Evolutionary conservation across 1,140 invertebrate species (phyloP).

Genomic region (Solenopsis fugax): DNA sequence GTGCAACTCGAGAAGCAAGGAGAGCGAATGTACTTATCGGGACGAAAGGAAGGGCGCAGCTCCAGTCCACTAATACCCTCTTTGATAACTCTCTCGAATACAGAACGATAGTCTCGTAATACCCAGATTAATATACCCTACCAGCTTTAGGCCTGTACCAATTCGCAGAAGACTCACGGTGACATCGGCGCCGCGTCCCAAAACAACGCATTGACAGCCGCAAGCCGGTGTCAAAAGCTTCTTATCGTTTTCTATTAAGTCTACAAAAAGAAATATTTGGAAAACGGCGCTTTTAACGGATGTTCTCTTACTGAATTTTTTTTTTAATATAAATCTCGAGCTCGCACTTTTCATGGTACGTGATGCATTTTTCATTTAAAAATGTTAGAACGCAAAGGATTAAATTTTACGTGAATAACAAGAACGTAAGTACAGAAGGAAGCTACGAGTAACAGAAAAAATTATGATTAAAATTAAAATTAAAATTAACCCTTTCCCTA

Average conservation of each 20-base stretch:
- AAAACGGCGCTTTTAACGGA: background rate
- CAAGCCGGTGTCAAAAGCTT: slow-evolving; percentile 25
- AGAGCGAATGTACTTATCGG: slow-evolving; percentile 21
- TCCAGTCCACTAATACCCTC: slow-evolving; percentile 58
- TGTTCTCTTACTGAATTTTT: background rate
- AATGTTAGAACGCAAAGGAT: background rate
- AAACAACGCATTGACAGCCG: slow-evolving; percentile 37
- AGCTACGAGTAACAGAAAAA: background rate
- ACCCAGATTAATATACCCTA: slow-evolving; percentile 83
- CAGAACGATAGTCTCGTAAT: slow-evolving; percentile 77
- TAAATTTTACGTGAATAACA: background rate
- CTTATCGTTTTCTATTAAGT: slow-evolving; percentile 31
- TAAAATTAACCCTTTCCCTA: no score
- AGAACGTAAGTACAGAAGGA: background rate
- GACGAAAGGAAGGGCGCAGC: slow-evolving; percentile 46
- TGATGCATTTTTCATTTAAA: background rate
- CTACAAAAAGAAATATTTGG: slow-evolving; percentile 13
- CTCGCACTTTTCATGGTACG: background rate
- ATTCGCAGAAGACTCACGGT: slow-evolving; percentile 80
- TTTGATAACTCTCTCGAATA: slow-evolving; percentile 67
- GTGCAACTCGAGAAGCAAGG: slow-evolving; percentile 46
- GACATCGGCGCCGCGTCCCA: slow-evolving; percentile 15
- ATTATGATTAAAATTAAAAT: background rate
- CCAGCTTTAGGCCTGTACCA: slow-evolving; percentile 78
- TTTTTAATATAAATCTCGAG: slow-evolving; percentile 12